phyloP scores from a whole-genome alignment of 1,140 invertebrate genomes.

The Lutraria rhynchaena region DNA sequence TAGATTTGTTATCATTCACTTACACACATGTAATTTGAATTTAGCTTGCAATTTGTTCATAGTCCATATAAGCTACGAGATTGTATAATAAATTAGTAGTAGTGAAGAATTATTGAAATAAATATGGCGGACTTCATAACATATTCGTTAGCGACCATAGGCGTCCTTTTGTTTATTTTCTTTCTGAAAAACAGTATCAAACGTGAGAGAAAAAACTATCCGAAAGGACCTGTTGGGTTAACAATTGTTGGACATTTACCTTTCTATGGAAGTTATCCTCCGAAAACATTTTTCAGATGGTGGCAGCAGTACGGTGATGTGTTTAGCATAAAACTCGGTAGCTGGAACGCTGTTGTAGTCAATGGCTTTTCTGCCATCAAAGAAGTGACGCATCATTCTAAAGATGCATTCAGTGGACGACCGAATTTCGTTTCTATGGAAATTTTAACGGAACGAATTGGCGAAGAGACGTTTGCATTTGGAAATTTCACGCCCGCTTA shows the following conservation, averaged over 20 bases:
- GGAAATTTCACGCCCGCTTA: neutral
- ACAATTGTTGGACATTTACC: neutral
- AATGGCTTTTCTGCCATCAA: constrained; percentile 20
- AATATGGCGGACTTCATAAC: too few relatives aligned
- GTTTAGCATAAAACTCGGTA: constrained; percentile 4
- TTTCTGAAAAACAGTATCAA: too few relatives aligned
- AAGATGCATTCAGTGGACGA: constrained; percentile 9
- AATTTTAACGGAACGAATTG: neutral
- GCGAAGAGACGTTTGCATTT: neutral
- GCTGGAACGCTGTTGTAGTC: constrained; percentile 1
- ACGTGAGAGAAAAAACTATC: too few relatives aligned
- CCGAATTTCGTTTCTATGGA: constrained; percentile 7
- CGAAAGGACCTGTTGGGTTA: too few relatives aligned
- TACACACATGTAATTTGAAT: too few relatives aligned
- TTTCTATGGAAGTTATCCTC: neutral
- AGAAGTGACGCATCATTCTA: neutral
- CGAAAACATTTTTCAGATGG: constrained; percentile 23
- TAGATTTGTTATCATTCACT: too few relatives aligned
- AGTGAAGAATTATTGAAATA: too few relatives aligned
- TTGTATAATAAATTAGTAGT: too few relatives aligned
- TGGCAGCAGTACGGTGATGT: constrained; percentile 11
- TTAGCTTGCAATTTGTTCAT: too few relatives aligned
- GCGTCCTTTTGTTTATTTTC: too few relatives aligned
- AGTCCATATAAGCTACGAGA: too few relatives aligned
- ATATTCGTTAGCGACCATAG: too few relatives aligned